Base-by-base conservation (phyloP, 2,888 invertebrate species). In the Gerosis bhagava region DNA sequence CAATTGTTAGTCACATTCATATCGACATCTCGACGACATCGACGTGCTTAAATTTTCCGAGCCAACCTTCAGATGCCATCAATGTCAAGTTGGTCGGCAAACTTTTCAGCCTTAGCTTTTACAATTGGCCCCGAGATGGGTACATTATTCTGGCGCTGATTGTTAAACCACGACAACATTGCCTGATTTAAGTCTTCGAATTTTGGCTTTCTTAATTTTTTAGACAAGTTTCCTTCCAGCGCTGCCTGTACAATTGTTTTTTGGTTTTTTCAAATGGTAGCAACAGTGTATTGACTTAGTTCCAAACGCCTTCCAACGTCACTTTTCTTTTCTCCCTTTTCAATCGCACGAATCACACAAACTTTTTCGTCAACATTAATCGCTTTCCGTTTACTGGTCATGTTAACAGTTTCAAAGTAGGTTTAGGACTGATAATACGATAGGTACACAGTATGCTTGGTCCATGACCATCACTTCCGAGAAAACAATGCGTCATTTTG, bases 131-230 rank as follows among this genome's bases (percentile, higher is more conserved):
- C 66, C 44, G 63, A 57, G 28, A 62, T 51, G 10, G 62, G 57
- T 5, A 59, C 11, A 56, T 64, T 65, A 58, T 63, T 58, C 53
- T 60, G 56, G 51, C 63, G 60, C 51, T 64, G 64, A 5, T 28
- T 16, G 52, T 58, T 7, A 51, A 57, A 56, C 62, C 60, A 64
- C 13, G 54, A 51, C 16, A 62, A 8, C 24, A 63, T 53, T 5
- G 61, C 62, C 40, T 56, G 60, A 59, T 64, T 63, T 31, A 65
- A 57, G 11, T 59, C 54, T 59, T 62, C 57, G 54, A 26, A 64
- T 57, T 60, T 61, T 28, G 62, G 57, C 29, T 57, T 64, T 44
- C 26, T 60, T 56, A 63, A 59, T 62, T 63, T 65, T 51, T 65
- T 65, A 13, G 49, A 51, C 26, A 46, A 54, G 7, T 59, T 61